Conservation (phyloP, 2,888 invertebrate species). For the Cheilosia vulpina region DNA sequence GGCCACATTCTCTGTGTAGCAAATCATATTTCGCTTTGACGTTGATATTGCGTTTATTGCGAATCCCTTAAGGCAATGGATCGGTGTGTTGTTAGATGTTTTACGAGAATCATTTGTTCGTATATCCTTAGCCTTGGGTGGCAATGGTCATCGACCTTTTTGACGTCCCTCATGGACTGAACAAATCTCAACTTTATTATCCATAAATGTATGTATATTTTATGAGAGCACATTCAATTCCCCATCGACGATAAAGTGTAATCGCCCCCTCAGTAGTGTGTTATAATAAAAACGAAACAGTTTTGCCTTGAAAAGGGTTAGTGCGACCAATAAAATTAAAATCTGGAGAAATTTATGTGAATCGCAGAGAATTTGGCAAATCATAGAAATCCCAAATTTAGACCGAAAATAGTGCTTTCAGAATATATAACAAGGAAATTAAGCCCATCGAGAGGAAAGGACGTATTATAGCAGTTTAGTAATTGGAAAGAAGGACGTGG, state of each 20-base stretch:
- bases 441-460: background rate
- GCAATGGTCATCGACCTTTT: conserved; percentile 9
- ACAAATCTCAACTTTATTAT: conserved; percentile 60
- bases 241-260: conserved; percentile 50
- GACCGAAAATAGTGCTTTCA: background rate
- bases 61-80: conserved; percentile 12
- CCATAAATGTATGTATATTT: conserved; percentile 56
- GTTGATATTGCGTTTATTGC: conserved; percentile 27
- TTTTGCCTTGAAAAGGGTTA: background rate
- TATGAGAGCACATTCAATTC: conserved; percentile 61
- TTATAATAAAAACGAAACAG: conserved; percentile 28
- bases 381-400: background rate
- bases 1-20: background rate
- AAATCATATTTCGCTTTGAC: conserved; percentile 1
- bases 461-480: too few species aligned
- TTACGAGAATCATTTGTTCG: conserved; percentile 53
- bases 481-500: too few species aligned
- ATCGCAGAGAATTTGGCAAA: background rate
- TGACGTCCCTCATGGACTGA: background rate
- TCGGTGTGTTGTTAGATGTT: conserved; percentile 29
- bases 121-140: conserved; percentile 11
- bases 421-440: background rate
- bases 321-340: background rate
- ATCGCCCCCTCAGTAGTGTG: conserved; percentile 41
- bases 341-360: conserved; percentile 4